Conservation (phyloP, 2,113 vertebrate species). For the Chaetorhynchus papuensis region DNA sequence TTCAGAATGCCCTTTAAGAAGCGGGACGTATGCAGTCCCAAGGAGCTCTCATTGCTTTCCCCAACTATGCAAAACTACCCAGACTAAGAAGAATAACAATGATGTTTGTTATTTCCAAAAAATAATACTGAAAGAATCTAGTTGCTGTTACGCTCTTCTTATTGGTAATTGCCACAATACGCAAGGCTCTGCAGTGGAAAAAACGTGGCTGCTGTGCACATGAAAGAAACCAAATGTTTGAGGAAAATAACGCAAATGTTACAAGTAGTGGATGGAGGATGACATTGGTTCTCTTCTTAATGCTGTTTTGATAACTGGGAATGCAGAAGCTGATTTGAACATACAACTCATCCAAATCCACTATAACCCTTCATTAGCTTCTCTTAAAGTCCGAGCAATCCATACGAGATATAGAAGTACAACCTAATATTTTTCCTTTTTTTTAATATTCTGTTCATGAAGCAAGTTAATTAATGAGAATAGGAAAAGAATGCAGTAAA, state of each 20-base stretch:
- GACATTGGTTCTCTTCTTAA: not conserved
- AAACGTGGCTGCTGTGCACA: not conserved
- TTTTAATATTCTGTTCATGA: not conserved
- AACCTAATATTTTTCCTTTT: not conserved
- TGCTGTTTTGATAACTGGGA: not conserved
- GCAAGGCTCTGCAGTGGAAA: not conserved
- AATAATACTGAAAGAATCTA: not conserved
- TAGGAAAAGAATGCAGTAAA: not conserved
- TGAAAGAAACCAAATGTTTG: not conserved
- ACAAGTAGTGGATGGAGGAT: not conserved
- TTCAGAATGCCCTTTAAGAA: not conserved
- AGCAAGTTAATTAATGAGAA: not conserved
- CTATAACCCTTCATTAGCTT: not conserved
- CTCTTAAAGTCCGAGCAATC: not conserved
- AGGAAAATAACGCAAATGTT: not conserved
- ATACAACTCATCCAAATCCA: not conserved
- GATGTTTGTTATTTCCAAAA: not conserved
- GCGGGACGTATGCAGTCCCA: rapidly evolving
- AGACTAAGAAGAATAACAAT: not conserved
- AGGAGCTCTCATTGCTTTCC: not conserved
- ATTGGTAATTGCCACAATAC: not conserved
- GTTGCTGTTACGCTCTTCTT: not conserved
- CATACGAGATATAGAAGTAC: not conserved
- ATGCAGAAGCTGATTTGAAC: not conserved
- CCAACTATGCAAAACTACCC: not conserved